A percentile compares a stretch with the other conserved stretches of the same genome.
Evolutionary conservation across 2,113 vertebrate species (phyloP).

Genomic region (Tenrec ecaudatus): DNA sequence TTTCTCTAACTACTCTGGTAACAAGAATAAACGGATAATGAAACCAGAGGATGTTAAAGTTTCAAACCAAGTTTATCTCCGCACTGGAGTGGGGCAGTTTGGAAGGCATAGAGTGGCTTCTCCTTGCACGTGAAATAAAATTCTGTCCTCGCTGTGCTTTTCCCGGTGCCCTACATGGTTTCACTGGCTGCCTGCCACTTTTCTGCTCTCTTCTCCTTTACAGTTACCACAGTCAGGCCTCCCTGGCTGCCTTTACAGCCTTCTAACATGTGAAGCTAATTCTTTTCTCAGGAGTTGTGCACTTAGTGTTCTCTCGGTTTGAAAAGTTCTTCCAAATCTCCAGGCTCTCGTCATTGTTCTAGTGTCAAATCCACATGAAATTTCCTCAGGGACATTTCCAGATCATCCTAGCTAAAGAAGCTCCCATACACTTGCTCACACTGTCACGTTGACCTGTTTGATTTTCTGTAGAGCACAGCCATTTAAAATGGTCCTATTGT

Average conservation of each 20-base stretch:
- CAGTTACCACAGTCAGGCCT: not conserved
- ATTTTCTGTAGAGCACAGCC: constrained; percentile 10
- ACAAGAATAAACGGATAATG: constrained; percentile 15
- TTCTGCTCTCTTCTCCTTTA: constrained; percentile 21
- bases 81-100: constrained; percentile 10
- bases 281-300: not conserved
- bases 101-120: not conserved
- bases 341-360: constrained; percentile 33
- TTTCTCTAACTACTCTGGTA: constrained; percentile 47
- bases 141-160: not conserved
- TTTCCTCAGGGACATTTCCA: constrained; percentile 25
- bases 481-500: not conserved
- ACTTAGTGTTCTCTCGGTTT: constrained; percentile 10
- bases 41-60: constrained; percentile 34
- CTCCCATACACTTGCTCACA: not conserved
- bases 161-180: not conserved
- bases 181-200: not conserved
- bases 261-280: not conserved
- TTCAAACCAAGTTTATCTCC: constrained; percentile 38
- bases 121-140: constrained; percentile 15
- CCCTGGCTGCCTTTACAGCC: not conserved
- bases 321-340: constrained; percentile 24
- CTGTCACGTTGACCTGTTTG: not conserved
- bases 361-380: not conserved
- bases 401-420: constrained; percentile 21